phyloP scores from a whole-genome alignment of 2,888 invertebrate species.

The Drosophila recens region DNA sequence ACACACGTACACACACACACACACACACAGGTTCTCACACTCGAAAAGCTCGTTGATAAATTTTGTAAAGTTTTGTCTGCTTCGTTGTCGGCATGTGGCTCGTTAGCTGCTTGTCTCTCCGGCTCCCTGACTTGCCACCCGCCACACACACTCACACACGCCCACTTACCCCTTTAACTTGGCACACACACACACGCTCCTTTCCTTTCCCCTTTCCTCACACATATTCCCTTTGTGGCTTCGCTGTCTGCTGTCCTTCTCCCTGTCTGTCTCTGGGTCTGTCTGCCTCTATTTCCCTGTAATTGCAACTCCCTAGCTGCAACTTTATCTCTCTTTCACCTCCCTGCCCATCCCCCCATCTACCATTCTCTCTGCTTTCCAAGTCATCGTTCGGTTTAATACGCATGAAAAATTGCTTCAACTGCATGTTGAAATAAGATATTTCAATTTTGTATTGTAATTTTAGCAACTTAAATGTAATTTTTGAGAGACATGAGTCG shows the following conservation, averaged over 20 bases:
- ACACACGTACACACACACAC: conserved; percentile 14
- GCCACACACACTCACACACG: neutral
- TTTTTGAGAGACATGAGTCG: conserved; percentile 70
- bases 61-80: conserved; percentile 77
- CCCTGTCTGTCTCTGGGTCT: conserved; percentile 21
- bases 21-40: conserved; percentile 8
- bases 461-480: conserved; percentile 76
- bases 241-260: conserved; percentile 39
- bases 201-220: neutral
- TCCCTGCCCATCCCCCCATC: neutral
- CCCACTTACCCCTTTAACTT: conserved; percentile 3
- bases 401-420: conserved; percentile 73
- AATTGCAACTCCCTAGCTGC: conserved; percentile 36
- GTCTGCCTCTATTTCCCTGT: conserved; percentile 23
- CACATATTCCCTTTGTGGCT: conserved; percentile 51
- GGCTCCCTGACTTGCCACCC: neutral
- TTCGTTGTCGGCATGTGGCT: conserved; percentile 69
- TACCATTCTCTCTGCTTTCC: no score
- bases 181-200: neutral
- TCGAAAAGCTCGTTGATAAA: conserved; percentile 66
- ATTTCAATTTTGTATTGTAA: conserved; percentile 79
- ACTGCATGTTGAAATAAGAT: conserved; percentile 73
- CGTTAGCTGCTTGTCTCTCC: conserved; percentile 52
- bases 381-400: conserved; percentile 36
- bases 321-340: neutral